Evolutionary conservation across 2,113 vertebrate species (phyloP).

Genomic region (Ptilorrhoa leucosticta): DNA sequence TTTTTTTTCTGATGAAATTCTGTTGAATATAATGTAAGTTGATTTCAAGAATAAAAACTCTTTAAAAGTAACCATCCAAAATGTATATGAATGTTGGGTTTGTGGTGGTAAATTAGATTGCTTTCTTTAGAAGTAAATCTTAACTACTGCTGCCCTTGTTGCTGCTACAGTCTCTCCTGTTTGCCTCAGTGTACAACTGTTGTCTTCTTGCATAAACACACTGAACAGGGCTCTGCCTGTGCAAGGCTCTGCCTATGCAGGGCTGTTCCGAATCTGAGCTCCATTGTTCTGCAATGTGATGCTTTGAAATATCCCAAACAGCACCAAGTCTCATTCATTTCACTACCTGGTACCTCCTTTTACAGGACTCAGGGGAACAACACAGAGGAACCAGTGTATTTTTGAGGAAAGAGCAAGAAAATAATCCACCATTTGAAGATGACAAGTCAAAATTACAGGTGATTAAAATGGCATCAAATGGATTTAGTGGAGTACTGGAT

Average conservation of each 20-base stretch:
- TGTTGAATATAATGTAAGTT: neutral
- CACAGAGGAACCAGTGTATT: neutral
- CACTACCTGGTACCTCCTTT: neutral
- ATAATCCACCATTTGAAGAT: conserved; percentile 60
- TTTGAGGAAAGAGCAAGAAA: conserved; percentile 53
- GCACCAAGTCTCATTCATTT: neutral
- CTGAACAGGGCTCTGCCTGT: neutral
- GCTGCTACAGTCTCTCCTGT: neutral
- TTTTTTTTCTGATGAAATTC: neutral
- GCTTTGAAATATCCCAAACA: neutral
- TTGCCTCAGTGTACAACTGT: neutral
- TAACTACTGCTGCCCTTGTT: neutral
- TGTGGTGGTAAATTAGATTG: neutral
- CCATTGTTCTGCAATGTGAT: neutral
- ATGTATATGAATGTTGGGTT: neutral
- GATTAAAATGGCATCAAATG: neutral
- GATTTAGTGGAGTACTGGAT: neutral
- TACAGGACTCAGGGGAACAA: conserved; percentile 18
- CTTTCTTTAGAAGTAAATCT: neutral
- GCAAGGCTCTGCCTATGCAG: neutral
- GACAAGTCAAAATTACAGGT: conserved; percentile 87
- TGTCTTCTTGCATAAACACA: neutral
- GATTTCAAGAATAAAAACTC: neutral
- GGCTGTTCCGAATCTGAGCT: neutral
- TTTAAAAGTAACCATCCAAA: neutral